Evolutionary conservation across 2,888 invertebrate species (phyloP).

Genomic region (Melinopterus prodromus): DNA sequence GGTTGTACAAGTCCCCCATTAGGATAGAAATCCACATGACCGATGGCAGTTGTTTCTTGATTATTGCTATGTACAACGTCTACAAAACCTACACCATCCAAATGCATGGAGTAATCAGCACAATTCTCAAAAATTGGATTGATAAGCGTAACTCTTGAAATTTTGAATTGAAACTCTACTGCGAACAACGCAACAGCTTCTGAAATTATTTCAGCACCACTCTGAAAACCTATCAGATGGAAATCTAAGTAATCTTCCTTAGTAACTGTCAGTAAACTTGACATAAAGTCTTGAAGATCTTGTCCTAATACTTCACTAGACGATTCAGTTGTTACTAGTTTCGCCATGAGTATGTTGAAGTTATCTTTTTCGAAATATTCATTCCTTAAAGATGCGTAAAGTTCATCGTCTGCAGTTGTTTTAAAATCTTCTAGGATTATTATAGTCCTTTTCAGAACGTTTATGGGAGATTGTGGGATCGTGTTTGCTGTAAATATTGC

Average conservation of each 20-base stretch:
- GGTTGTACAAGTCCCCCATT: conserved; percentile 34
- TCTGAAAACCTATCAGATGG: conserved; percentile 42
- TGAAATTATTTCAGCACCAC: conserved; percentile 36
- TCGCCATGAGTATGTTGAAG: conserved; percentile 40
- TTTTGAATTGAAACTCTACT: conserved; percentile 39
- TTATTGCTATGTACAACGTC: conserved; percentile 42
- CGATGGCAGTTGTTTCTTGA: conserved; percentile 27
- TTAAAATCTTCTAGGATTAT: conserved; percentile 5
- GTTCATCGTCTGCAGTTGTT: neutral
- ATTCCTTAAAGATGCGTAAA: conserved; percentile 7
- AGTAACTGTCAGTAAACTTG: conserved; percentile 39
- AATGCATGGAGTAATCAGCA: conserved; percentile 32
- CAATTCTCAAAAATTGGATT: conserved; percentile 41
- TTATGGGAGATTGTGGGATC: neutral
- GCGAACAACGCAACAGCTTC: conserved; percentile 35
- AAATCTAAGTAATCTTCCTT: conserved; percentile 43
- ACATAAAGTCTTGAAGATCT: conserved; percentile 41
- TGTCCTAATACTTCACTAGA: conserved; percentile 15
- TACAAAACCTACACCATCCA: conserved; percentile 41
- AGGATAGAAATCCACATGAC: conserved; percentile 43
- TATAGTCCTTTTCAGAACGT: conserved; percentile 9
- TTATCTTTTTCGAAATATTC: conserved; percentile 41
- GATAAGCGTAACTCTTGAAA: conserved; percentile 43
- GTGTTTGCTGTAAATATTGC: neutral
- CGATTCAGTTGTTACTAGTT: neutral